Conservation (phyloP, 92 coral and sea anemone genomes). For the Actinostola sp. region DNA sequence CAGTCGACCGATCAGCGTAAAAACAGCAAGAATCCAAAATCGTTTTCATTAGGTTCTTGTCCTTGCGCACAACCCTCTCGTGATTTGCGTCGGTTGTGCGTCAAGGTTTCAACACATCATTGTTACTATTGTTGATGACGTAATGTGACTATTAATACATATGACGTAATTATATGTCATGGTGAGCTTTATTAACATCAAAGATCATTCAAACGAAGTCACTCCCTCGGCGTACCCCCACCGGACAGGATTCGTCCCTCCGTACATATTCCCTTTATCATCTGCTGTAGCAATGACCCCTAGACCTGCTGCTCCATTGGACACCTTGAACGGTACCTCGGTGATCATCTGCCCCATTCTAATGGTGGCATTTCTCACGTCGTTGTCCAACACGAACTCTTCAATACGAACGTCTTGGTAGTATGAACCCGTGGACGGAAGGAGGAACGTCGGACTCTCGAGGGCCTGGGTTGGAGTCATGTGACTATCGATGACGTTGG, state of each 20-base stretch:
- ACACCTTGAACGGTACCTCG: slow-evolving; percentile 61
- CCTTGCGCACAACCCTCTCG: too few relatives aligned
- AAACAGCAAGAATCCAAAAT: too few relatives aligned
- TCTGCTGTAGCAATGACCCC: slow-evolving; percentile 81
- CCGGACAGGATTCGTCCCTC: slow-evolving; percentile 66
- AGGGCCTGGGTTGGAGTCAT: slow-evolving; percentile 87
- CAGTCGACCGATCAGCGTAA: too few relatives aligned
- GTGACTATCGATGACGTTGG: slow-evolving; percentile 67
- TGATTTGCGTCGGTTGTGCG: too few relatives aligned
- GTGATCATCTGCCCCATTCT: slow-evolving; percentile 76
- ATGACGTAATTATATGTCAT: neutral
- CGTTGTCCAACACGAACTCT: slow-evolving; percentile 63
- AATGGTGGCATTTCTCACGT: slow-evolving; percentile 60
- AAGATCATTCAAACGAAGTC: neutral
- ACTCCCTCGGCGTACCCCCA: slow-evolving; percentile 85
- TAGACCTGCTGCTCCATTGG: slow-evolving; percentile 60
- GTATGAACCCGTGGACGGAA: slow-evolving; percentile 51
- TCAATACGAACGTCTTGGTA: slow-evolving; percentile 80
- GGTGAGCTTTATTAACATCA: neutral
- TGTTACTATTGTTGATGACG: too few relatives aligned
- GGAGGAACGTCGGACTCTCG: slow-evolving; percentile 68
- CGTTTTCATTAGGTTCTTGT: too few relatives aligned
- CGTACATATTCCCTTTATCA: slow-evolving; percentile 66
- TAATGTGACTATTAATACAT: too few relatives aligned
- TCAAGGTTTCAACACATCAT: too few relatives aligned